These are phyloP conservation scores for Lamellibrachia satsuma DNA, from an alignment of 2,888 invertebrate species.

Conservation along the genomic window DNA sequence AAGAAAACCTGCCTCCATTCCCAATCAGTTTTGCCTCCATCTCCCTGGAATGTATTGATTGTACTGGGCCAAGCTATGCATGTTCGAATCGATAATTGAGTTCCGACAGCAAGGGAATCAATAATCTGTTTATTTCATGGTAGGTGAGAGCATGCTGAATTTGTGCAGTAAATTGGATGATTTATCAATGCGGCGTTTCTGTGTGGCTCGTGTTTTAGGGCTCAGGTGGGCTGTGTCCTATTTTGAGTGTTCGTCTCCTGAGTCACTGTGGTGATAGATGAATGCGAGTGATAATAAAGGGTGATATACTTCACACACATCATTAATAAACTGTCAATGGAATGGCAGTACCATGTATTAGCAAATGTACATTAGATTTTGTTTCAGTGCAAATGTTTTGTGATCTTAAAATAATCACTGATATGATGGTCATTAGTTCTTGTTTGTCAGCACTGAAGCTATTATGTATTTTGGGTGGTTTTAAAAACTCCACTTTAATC, in stretches of 20 bases:
- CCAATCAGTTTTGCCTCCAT: not conserved
- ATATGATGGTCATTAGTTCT: not conserved
- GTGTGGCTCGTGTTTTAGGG: not conserved
- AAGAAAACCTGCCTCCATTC: not conserved
- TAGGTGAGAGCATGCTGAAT: not conserved
- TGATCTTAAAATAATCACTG: not conserved
- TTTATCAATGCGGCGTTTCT: not conserved
- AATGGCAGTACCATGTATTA: not conserved
- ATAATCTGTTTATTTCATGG: not conserved
- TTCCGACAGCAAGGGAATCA: not conserved
- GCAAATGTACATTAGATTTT: not conserved
- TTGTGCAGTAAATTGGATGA: slow-evolving; percentile 13
- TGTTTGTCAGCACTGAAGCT: not conserved
- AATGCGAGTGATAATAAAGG: not conserved
- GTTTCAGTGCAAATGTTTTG: not conserved
- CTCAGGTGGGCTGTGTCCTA: not conserved
- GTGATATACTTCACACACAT: not conserved
- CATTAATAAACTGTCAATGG: not conserved
- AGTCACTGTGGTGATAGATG: not conserved
- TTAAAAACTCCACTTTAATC: no score
- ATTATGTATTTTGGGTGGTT: not conserved
- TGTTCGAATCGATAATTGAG: not conserved
- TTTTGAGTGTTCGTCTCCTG: not conserved
- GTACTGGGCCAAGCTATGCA: not conserved
- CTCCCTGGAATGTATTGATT: not conserved